Base-by-base conservation (phyloP, 2,113 vertebrate genomes). In the Fulmarus glacialis region DNA sequence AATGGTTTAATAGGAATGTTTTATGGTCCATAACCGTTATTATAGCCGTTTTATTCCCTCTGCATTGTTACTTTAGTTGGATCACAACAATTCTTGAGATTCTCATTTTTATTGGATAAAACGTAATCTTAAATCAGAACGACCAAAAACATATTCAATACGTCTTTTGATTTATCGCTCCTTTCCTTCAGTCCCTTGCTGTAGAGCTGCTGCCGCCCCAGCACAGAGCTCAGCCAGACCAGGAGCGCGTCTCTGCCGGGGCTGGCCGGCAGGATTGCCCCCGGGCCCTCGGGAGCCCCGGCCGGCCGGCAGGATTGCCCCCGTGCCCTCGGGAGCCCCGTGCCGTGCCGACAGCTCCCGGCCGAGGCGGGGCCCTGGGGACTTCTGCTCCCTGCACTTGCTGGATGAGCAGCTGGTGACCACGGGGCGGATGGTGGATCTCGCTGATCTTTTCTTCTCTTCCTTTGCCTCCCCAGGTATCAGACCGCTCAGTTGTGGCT, bases 401-500 rank as follows among this genome's bases (percentile, higher is more conserved):
- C 23, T 17, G 88, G 21, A 2, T 16, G 17, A 66, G 72, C 75
- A 45, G 72, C 34, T 9, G 16, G n/a, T 1, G 13, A 6, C 30
- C 1, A 0, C 48, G 1, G 17, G 2, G 38, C 1, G 6, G 38
- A 1, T 5, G 17, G 20, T 27, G 36, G 42, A 13, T 40, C 10
- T 38, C 50, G 2, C 80, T 96, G 56, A 82, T 32, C 62, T 15
- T 2, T 3, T 55, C 21, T 77, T 19, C 50, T 59, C 26, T 20
- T 79, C 71, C 77, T 48, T 9, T 75, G 16, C 55, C 85, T 70
- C 88, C 86, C 18, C 98, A 99, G 99, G 99, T 99, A 74, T 99
- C 99, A 1, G 99, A 99, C 94, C 99, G 99, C 93, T 99, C 99
- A 0, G 98, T 99, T 34, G 99, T 99, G 94, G 99, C 99, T 45